These are phyloP conservation scores for Sipha flava DNA, from an alignment of 1,140 invertebrate species.

Conservation along the genomic window DNA sequence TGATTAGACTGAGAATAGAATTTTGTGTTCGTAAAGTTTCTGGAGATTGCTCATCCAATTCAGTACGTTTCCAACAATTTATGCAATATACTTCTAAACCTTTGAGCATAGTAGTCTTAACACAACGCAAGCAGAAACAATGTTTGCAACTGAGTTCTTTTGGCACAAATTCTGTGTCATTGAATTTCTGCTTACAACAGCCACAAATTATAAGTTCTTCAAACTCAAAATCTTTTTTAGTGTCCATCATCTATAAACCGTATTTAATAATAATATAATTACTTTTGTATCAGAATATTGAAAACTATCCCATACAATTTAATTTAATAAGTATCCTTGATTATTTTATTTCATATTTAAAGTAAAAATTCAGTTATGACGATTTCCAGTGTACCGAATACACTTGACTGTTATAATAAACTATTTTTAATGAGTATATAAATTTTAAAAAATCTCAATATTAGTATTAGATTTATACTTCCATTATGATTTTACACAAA, in stretches of 20 bases:
- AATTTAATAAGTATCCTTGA: no score
- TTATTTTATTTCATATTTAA: no score
- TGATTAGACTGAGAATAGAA: conserved; percentile 47
- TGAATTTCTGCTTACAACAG: conserved; percentile 59
- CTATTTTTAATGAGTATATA: no score
- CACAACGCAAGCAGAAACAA: conserved; percentile 64
- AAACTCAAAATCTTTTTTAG: conserved; percentile 46
- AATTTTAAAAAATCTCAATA: no score
- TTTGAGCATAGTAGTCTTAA: conserved; percentile 54
- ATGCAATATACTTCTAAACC: conserved; percentile 57
- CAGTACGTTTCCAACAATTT: conserved; percentile 59
- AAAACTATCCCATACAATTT: no score
- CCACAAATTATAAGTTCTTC: conserved; percentile 61
- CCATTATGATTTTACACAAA: no score
- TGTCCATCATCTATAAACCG: conserved; percentile 41
- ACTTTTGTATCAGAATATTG: no score
- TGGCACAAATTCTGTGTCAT: conserved; percentile 58
- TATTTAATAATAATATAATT: no score
- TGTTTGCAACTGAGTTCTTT: conserved; percentile 67
- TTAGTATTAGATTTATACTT: no score
- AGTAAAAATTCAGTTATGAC: no score
- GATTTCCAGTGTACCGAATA: no score
- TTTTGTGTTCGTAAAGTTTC: conserved; percentile 58
- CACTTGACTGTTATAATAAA: no score
- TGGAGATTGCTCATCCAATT: conserved; percentile 52